Evolutionary conservation across 2,888 invertebrate species (phyloP).

Genomic region (Synanthedon vespiformis): DNA sequence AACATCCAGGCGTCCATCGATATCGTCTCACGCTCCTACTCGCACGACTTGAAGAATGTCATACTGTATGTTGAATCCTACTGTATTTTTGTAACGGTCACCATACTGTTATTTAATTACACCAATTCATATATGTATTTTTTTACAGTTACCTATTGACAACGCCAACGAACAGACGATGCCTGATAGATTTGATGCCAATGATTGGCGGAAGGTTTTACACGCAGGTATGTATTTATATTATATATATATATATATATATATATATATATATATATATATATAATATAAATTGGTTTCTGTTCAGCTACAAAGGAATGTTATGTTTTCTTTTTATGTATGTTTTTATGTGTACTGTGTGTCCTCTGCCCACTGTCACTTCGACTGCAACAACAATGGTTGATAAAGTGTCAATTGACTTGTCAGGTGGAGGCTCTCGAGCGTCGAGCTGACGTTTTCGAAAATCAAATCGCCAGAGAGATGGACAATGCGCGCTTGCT

Average conservation of each 20-base stretch:
- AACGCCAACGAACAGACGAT: constrained; percentile 73
- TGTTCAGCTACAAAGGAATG: too few species aligned
- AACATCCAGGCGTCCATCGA: constrained; percentile 91
- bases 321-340: too few species aligned
- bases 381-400: not conserved
- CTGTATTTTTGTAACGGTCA: not conserved
- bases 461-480: constrained; percentile 92
- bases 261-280: too few species aligned
- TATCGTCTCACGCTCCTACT: constrained; percentile 90
- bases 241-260: too few species aligned
- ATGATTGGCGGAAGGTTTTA: constrained; percentile 99
- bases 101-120: not conserved
- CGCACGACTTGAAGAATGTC: constrained; percentile 92
- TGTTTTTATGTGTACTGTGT: not conserved
- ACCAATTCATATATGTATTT: not conserved
- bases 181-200: constrained; percentile 97
- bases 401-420: not conserved
- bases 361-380: not conserved
- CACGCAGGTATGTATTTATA: constrained; percentile 86
- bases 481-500: constrained; percentile 95
- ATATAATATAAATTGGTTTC: too few species aligned
- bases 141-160: constrained; percentile 78
- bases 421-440: constrained; percentile 83
- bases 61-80: constrained; percentile 77
- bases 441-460: constrained; percentile 87